Evolutionary conservation across 2,888 invertebrate species (phyloP).

Genomic region (Petrolisthes cinctipes): DNA sequence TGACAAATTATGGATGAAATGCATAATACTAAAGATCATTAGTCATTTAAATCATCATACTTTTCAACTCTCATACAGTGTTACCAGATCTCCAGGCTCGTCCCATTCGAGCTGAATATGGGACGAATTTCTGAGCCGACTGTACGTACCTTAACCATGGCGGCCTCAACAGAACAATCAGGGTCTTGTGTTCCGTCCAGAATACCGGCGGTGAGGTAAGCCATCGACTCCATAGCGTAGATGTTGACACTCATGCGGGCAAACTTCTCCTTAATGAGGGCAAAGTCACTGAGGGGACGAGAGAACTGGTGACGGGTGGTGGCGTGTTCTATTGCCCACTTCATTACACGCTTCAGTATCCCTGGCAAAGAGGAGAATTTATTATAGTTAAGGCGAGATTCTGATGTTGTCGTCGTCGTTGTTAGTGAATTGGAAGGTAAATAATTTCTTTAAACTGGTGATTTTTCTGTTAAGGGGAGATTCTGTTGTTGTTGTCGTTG

Average conservation of each 20-base stretch:
- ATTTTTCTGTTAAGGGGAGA: too few species aligned
- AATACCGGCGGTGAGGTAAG: constrained; percentile 85
- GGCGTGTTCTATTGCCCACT: constrained; percentile 73
- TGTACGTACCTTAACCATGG: constrained; percentile 81
- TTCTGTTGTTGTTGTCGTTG: too few species aligned
- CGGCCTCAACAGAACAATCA: constrained; percentile 83
- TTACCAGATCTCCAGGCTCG: too few species aligned
- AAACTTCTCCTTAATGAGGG: constrained; percentile 73
- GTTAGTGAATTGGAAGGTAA: background rate
- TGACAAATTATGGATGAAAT: too few species aligned
- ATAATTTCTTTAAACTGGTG: too few species aligned
- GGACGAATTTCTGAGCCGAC: too few species aligned
- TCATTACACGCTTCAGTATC: constrained; percentile 73
- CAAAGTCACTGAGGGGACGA: constrained; percentile 72
- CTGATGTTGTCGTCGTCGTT: background rate
- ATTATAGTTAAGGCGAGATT: background rate
- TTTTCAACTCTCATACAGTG: too few species aligned
- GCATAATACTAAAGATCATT: too few species aligned
- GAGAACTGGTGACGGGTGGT: constrained; percentile 73
- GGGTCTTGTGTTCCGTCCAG: constrained; percentile 82
- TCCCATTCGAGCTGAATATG: too few species aligned
- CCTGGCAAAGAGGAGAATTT: constrained; percentile 67
- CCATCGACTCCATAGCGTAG: constrained; percentile 88
- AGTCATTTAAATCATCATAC: too few species aligned
- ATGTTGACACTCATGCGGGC: constrained; percentile 72